phyloP scores from a whole-genome alignment of 2,888 invertebrate genomes.

The Orthonychiurus folsomi region DNA sequence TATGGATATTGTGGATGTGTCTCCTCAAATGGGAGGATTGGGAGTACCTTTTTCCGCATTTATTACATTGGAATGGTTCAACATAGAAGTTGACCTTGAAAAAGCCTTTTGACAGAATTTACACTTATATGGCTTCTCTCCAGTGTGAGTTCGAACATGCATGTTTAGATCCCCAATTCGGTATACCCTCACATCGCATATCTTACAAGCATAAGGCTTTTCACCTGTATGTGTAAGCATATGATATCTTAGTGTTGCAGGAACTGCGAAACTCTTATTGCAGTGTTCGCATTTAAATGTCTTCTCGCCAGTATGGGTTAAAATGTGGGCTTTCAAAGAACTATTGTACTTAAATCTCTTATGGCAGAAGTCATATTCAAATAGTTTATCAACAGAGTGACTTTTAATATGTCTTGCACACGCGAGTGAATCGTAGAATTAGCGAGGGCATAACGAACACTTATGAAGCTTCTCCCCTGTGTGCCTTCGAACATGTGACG shows the following conservation, averaged over 20 bases:
- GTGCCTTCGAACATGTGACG: background rate
- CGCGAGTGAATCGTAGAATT: too few species aligned
- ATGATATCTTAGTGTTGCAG: background rate
- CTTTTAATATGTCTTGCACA: background rate
- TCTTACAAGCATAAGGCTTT: constrained; percentile 2
- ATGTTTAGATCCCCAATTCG: too few species aligned
- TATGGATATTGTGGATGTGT: too few species aligned
- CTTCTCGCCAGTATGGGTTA: background rate
- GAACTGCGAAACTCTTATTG: background rate
- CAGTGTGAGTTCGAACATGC: too few species aligned
- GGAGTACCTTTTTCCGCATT: too few species aligned
- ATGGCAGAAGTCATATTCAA: background rate
- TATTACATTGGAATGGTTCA: too few species aligned
- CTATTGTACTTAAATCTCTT: background rate
- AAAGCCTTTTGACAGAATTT: too few species aligned
- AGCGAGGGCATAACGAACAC: background rate
- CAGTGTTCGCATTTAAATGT: background rate
- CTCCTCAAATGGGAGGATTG: too few species aligned
- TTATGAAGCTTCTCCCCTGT: background rate
- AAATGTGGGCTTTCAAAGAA: background rate
- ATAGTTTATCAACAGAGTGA: background rate
- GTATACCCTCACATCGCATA: constrained; percentile 4
- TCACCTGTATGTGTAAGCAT: background rate
- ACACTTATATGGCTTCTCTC: too few species aligned
- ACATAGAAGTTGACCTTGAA: too few species aligned